phyloP scores from a whole-genome alignment of 2,113 vertebrate species.

The Petrocephalus zakoni region DNA sequence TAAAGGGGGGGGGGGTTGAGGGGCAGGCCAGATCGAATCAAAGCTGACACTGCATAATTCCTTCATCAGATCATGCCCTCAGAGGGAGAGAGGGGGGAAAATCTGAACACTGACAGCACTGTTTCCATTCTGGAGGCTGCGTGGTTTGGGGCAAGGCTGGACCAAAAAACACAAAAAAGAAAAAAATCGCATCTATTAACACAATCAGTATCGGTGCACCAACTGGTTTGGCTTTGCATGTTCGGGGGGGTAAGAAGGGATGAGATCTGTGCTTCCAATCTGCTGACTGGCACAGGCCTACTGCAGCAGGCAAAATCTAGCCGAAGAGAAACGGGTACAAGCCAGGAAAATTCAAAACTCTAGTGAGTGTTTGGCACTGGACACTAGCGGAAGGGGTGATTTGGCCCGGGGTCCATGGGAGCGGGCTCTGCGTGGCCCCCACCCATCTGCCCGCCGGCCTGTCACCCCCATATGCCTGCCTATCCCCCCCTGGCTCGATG shows the following conservation, averaged over 20 bases:
- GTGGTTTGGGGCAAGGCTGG: background rate
- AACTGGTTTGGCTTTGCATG: background rate
- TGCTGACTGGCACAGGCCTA: background rate
- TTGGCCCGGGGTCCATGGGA: background rate
- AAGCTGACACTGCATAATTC: slow-evolving; percentile 24
- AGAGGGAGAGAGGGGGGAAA: slow-evolving; percentile 17
- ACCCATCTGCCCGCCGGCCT: background rate
- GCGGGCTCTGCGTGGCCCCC: background rate
- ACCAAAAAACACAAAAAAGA: background rate
- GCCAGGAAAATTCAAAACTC: background rate
- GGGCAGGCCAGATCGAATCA: background rate
- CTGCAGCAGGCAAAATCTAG: background rate
- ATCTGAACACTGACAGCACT: slow-evolving; percentile 28
- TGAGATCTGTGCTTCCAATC: background rate
- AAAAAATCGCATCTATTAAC: background rate
- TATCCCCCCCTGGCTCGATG: background rate
- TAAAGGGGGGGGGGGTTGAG: background rate
- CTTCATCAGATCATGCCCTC: slow-evolving; percentile 22
- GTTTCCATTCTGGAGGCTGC: slow-evolving; percentile 18
- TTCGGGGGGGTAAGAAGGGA: background rate
- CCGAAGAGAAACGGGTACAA: background rate
- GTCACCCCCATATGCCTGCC: background rate
- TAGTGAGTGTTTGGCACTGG: background rate
- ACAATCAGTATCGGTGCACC: background rate
- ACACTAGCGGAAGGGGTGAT: background rate